Evolutionary conservation across 2,113 vertebrate species (phyloP).

Genomic region (Caracal caracal): DNA sequence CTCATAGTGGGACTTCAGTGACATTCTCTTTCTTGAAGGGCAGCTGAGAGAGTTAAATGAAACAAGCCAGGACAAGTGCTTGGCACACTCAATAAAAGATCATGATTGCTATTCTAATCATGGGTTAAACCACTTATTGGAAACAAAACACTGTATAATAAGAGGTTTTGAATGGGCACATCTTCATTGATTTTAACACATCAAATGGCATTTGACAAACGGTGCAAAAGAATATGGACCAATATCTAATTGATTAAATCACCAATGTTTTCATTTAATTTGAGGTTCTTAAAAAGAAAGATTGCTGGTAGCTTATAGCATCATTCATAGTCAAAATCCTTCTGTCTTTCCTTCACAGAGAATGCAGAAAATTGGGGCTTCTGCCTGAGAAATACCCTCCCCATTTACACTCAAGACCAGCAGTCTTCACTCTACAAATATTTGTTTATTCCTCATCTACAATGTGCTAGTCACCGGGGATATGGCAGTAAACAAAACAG

Average conservation of each 20-base stretch:
- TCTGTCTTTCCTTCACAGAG: background rate
- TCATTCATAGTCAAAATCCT: background rate
- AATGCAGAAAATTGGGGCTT: background rate
- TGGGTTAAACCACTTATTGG: slow-evolving; percentile 27
- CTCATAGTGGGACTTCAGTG: background rate
- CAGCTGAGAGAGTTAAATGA: background rate
- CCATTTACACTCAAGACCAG: background rate
- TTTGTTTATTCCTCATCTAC: background rate
- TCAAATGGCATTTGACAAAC: slow-evolving; percentile 54
- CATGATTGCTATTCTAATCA: slow-evolving; percentile 32
- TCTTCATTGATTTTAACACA: slow-evolving; percentile 66
- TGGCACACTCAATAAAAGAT: background rate
- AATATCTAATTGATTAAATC: slow-evolving; percentile 61
- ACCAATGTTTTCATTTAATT: slow-evolving; percentile 50
- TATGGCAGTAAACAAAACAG: background rate
- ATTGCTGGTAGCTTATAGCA: background rate
- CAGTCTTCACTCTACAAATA: background rate
- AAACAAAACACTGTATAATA: slow-evolving; percentile 54
- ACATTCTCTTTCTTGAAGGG: background rate
- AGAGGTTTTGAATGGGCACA: slow-evolving; percentile 25
- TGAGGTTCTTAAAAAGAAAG: slow-evolving; percentile 51
- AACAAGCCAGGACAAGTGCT: background rate
- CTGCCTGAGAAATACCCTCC: background rate
- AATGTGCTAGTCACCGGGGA: background rate
- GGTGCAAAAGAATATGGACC: background rate